phyloP scores from a whole-genome alignment of 2,113 vertebrate genomes.

The Paramisgurnus dabryanus region DNA sequence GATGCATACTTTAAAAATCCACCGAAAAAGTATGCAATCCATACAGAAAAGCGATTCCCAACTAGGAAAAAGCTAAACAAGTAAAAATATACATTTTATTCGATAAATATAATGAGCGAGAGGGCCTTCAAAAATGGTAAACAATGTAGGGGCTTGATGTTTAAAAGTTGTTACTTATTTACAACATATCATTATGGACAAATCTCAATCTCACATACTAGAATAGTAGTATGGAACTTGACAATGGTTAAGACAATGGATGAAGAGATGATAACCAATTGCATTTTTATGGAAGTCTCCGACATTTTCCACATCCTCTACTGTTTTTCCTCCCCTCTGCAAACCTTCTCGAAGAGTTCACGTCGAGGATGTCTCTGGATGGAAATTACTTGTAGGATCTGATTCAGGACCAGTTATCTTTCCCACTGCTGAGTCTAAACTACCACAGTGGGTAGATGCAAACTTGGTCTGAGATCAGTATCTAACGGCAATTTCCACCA shows the following conservation, averaged over 20 bases:
- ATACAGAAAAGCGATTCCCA: no score
- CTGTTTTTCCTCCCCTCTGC: conserved; percentile 36
- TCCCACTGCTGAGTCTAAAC: neutral
- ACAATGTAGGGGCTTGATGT: no score
- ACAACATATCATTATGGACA: neutral
- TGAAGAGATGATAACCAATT: conserved; percentile 11
- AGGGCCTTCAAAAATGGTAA: no score
- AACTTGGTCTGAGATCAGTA: conserved; percentile 28
- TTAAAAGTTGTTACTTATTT: neutral
- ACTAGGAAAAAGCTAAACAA: no score
- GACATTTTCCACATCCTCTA: neutral
- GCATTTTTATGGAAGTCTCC: neutral
- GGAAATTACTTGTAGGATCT: conserved; percentile 24
- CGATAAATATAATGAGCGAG: no score
- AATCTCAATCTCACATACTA: neutral
- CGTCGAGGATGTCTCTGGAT: neutral
- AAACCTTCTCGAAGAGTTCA: conserved; percentile 3
- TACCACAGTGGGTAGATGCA: neutral
- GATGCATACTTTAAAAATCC: no score
- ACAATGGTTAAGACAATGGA: neutral
- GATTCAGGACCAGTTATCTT: conserved; percentile 7
- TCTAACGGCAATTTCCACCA: neutral
- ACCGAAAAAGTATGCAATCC: no score
- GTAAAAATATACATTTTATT: no score
- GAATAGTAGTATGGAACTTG: neutral